Percentiles rank a stretch among this genome's conserved stretches.
Evolutionary conservation across 2,888 invertebrate genomes (phyloP).

Genomic region (Drosophila phalerata): DNA sequence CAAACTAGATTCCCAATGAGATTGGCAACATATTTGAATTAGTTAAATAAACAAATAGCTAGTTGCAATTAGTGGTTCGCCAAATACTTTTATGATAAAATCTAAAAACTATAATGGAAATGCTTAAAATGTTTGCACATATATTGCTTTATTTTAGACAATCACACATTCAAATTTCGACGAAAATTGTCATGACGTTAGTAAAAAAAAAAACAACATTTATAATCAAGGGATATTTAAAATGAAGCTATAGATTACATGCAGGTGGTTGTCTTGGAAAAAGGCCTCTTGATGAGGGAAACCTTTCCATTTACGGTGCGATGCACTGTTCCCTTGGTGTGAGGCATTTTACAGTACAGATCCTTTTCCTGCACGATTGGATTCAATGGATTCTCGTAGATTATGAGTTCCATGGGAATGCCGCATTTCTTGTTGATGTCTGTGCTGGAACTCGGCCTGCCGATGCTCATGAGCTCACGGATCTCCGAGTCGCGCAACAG

Average conservation of each 20-base stretch:
- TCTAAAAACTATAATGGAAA: neutral
- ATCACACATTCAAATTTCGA: conserved; percentile 8
- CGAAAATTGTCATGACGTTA: neutral
- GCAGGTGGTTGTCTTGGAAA: neutral
- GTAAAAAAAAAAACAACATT: neutral
- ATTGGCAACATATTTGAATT: neutral
- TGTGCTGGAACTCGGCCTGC: neutral
- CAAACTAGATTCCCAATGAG: too few relatives aligned
- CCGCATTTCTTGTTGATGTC: neutral
- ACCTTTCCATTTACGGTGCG: conserved; percentile 4
- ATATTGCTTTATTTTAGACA: neutral
- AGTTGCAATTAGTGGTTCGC: conserved; percentile 7
- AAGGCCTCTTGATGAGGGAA: neutral
- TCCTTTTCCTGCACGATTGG: neutral
- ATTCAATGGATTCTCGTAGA: conserved; percentile 16
- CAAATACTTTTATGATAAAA: neutral
- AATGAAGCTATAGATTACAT: too few relatives aligned
- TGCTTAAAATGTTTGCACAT: conserved; percentile 1
- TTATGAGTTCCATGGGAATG: conserved; percentile 36
- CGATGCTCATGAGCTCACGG: conserved; percentile 16
- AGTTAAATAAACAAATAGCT: conserved; percentile 6
- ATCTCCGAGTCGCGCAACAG: conserved; percentile 51
- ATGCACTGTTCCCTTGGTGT: conserved; percentile 16
- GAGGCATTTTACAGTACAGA: conserved; percentile 11
- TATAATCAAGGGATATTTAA: neutral